Evolutionary conservation across 2,888 invertebrate genomes (phyloP), one percentile per base, ranked within the genome.

Genomic region (Sinelater perroti): DNA sequence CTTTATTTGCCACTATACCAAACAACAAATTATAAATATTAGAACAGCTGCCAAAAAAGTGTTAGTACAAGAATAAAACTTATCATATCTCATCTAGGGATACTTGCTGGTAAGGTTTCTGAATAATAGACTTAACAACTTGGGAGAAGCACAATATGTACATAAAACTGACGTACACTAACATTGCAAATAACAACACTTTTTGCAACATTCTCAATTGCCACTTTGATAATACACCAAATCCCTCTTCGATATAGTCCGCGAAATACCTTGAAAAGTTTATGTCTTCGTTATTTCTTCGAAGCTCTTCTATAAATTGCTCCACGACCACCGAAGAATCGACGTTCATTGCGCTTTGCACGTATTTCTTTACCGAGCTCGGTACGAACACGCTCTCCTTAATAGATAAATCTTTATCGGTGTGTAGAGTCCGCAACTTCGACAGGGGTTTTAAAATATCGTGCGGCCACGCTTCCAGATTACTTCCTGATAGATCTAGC

Each of bases 401-500:
- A 18, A 30, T 6, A 18, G 30, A 30, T 10, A 24, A 7, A 13
- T 3, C 5, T 3, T 7, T 38, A 16, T 30, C 44, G 28, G 17
- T 10, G 30, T 44, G 30, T 1, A 44, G 28, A 16, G 30, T 30
- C 5, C 44, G 44, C 3, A 44, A 17, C 7, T 28, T 28, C n/a
- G 17, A 6, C 6, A 44, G 16, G 5, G 44, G 28, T n/a, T 18
- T 2, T 13, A 44, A 30, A 24, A 44, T 24, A 30, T 28, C 8
- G 11, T n/a, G 10, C 8, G 44, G 44, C 44, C 44, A 44, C 17
- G 18, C 10, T 17, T 44, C 30, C 11, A 44, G 30, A 24, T 26
- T 10, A 8, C 30, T 30, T 3, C 44, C 44, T 6, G 44, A 44
- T 30, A 44, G 30, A 44, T 44, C 44, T 18, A 44, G 30, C 2